Conservation (phyloP, 2,797 vertebrate species). For the Sandelia bainsii region DNA sequence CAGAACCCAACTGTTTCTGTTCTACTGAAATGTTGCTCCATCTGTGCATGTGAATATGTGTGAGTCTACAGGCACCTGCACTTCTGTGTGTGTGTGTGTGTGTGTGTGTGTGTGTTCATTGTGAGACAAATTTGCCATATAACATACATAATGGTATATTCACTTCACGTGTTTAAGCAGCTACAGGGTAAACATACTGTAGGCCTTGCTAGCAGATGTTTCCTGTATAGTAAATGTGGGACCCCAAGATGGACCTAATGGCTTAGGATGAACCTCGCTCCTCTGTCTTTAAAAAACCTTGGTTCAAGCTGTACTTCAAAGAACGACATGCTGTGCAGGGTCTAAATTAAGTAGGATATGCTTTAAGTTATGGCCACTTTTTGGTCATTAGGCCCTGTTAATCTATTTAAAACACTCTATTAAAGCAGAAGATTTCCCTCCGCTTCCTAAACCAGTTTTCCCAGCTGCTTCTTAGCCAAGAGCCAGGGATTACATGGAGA, state of each 20-base stretch:
- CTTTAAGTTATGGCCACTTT: no score
- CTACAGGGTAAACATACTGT: constrained; percentile 45
- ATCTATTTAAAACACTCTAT: background rate
- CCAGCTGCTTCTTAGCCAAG: no score
- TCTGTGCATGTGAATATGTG: constrained; percentile 13
- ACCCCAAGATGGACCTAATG: constrained; percentile 42
- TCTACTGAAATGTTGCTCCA: constrained; percentile 26
- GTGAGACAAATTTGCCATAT: constrained; percentile 26
- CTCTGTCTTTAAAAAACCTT: constrained; percentile 43
- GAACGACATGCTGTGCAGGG: constrained; percentile 2
- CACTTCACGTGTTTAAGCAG: constrained; percentile 23
- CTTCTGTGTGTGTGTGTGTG: constrained; percentile 2
- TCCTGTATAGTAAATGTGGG: constrained; percentile 59
- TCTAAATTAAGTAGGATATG: no score
- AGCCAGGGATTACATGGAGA: no score
- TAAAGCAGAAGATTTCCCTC: constrained; percentile 8
- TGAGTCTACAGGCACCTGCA: constrained; percentile 42
- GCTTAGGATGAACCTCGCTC: constrained; percentile 44
- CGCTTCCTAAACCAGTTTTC: no score
- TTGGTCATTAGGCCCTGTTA: no score
- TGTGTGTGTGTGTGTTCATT: constrained; percentile 12
- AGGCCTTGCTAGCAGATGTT: constrained; percentile 39
- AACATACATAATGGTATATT: constrained; percentile 14
- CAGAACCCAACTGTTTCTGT: constrained; percentile 52
- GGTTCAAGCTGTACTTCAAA: constrained; percentile 78